Evolutionary conservation across 2,888 invertebrate species (phyloP), one percentile per base, ranked within the genome.

Genomic region (Empis livida): DNA sequence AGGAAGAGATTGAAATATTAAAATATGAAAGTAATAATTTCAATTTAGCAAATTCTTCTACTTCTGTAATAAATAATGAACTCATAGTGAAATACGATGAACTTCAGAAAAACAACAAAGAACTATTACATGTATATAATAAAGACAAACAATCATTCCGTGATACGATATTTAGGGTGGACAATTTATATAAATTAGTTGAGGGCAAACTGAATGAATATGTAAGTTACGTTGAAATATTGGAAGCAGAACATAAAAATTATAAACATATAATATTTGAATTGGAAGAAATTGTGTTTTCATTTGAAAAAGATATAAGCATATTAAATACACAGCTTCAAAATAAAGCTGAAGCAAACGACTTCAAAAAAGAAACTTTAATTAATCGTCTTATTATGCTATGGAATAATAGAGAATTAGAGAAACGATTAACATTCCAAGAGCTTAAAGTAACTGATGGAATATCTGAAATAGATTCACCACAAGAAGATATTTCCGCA

Each of bases 151-250:
- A 51, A 0, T 55, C 53, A 31, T 67, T 67, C 53, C 57, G 65
- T 48, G 49, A 58, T 44, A 65, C 63, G 9, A 62, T 62, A 10
- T 49, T 48, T 0, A 60, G 60, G 0, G 51, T 68, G 9, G 67
- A 68, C 46, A 65, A 63, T 0, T 50, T 68, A 3, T 62, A 67
- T 35, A 61, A 62, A 50, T 66, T 66, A 47, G 64, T 65, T 10
- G 65, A 82, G 51, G 80, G 81, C 2, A 86, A 85, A 66, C 63
- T 87, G 11, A 82, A 82, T 61, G 85, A 87, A 63, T 72, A 82
- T 51, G 81, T 84, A 60, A 72, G 82, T 43, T 82, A 80, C 51
- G 80, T 85, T 47, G 86, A 87, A 64, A 79, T 76, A 37, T 68
- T 85, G 49, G 82, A 86, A 63, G 65, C 72, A 27, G 84, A 85